phyloP scores from a whole-genome alignment of 2,888 invertebrate species.

The Rhyacophila evoluta region DNA sequence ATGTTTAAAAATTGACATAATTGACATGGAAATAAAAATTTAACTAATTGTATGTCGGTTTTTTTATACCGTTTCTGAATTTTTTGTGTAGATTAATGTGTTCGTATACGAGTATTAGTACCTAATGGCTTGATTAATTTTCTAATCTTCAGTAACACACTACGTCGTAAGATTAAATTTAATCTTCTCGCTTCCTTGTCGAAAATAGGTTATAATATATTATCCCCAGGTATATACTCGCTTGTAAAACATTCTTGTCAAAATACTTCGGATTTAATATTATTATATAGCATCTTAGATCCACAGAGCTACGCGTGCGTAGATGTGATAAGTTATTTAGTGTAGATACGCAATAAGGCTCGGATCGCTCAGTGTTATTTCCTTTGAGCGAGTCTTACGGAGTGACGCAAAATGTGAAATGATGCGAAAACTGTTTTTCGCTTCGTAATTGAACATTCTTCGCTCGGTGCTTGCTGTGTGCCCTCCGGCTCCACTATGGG shows the following conservation, averaged over 20 bases:
- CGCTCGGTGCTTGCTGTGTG: background rate
- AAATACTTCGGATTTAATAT: constrained; percentile 2
- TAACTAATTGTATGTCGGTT: too few relatives aligned
- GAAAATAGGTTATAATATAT: background rate
- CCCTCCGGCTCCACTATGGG: background rate
- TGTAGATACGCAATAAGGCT: constrained; percentile 1
- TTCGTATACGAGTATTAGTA: too few relatives aligned
- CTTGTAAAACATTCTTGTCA: background rate
- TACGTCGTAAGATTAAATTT: too few relatives aligned
- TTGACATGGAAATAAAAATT: too few relatives aligned
- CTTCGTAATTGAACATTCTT: constrained; percentile 12
- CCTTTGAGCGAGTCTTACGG: constrained; percentile 1
- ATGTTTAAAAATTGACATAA: too few relatives aligned
- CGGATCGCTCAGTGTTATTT: background rate
- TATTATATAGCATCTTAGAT: background rate
- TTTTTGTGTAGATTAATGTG: too few relatives aligned
- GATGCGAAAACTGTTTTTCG: constrained; percentile 13
- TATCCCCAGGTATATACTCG: background rate
- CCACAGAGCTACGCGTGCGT: background rate
- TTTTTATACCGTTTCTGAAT: too few relatives aligned
- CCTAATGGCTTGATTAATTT: background rate
- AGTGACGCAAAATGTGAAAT: background rate
- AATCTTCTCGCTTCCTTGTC: background rate
- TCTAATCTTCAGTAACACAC: too few relatives aligned
- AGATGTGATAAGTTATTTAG: constrained; percentile 15